Evolutionary conservation across 2,113 vertebrate genomes (phyloP), one percentile per base, ranked within the genome.

Genomic region (Hippocampus barbouri): DNA sequence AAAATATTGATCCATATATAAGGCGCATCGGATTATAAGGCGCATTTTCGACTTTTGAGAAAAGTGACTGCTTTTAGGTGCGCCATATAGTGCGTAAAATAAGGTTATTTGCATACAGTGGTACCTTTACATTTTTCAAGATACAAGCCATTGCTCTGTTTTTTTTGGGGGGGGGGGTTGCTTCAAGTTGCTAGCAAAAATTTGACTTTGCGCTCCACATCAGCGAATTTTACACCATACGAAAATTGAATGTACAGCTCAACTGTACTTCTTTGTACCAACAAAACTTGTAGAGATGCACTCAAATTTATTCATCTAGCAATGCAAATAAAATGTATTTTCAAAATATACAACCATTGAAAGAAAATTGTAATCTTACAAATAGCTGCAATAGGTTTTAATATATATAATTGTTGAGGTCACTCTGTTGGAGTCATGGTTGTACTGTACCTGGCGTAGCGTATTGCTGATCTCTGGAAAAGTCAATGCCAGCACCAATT

Each of bases 401-500:
- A n/a, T n/a, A n/a, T n/a, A n/a, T n/a, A 59, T 59, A 59, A 15
- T 59, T 57, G 11, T 59, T 27, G 16, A 7, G 14, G 27, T 59
- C 11, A 10, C 23, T 25, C 27, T 7, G 59, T 49, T 0, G 2
- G 2, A 34, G n/a, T 47, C 34, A 71, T 41, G 56, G 23, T 66
- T 3, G 53, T 41, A 79, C 76, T 70, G 11, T 96, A 98, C 97
- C 97, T 97, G 95, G 94, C 79, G 94, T 91, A 18, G 83, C 67
- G 84, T 91, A 93, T 69, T 95, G 95, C 88, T 95, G 96, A 83
- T 98, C 97, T 90, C 96, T 94, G 78, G 96, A 95, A 77, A 97
- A 97, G 83, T 99, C 96, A 61, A 99, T 97, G 77, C 97, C 97
- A 78, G 98, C 96, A 11, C 96, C 97, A 3, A 99, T 99, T 64